A percentile compares a stretch with the other conserved stretches of the same genome.
phyloP scores from a whole-genome alignment of 2,888 invertebrate species.

The Smittia sp. region DNA sequence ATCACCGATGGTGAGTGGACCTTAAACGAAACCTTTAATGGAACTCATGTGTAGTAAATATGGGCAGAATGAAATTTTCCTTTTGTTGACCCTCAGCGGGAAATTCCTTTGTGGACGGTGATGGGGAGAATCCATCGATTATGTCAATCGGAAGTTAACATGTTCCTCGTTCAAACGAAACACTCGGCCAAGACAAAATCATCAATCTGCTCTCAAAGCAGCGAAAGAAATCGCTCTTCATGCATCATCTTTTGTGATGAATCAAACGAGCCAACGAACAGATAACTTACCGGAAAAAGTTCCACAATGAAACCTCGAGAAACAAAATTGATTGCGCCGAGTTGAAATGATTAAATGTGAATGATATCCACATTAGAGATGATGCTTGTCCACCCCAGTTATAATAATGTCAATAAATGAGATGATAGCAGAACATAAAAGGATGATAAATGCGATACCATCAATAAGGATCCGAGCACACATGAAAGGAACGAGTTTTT shows the following conservation, averaged over 20 bases:
- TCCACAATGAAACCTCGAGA: not conserved
- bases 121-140: too few relatives aligned
- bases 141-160: too few relatives aligned
- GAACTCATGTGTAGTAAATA: too few relatives aligned
- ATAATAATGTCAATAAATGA: slow-evolving; percentile 29
- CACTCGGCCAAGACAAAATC: too few relatives aligned
- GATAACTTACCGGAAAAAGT: not conserved
- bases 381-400: slow-evolving; percentile 2
- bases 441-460: slow-evolving; percentile 22
- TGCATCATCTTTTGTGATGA: slow-evolving; percentile 6
- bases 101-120: too few relatives aligned
- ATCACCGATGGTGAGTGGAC: not conserved
- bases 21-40: not conserved
- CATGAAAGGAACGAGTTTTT: slow-evolving; percentile 11
- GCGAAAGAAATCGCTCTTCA: not conserved
- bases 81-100: slow-evolving; percentile 4
- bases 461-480: slow-evolving; percentile 25
- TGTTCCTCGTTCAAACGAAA: too few relatives aligned
- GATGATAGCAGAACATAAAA: slow-evolving; percentile 24
- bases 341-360: slow-evolving; percentile 30
- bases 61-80: not conserved
- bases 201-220: too few relatives aligned
- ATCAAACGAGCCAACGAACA: not conserved
- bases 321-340: not conserved
- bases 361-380: slow-evolving; percentile 12